A percentile compares a stretch with the other conserved stretches of the same genome.
phyloP scores from a whole-genome alignment of 35 echinoderm and acorn worm species.

The Stichopus chloronotus region DNA sequence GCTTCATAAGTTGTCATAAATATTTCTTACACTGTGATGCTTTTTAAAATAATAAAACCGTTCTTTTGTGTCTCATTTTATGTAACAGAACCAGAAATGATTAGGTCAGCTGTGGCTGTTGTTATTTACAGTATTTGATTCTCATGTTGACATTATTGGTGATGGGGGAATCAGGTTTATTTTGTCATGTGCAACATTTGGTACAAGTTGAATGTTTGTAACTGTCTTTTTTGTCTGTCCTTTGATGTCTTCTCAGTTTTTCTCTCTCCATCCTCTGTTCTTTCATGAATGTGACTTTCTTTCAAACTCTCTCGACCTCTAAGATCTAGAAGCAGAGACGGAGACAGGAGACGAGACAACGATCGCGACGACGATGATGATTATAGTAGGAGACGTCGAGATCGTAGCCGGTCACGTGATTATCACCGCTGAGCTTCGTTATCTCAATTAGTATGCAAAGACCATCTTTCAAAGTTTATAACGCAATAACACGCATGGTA shows the following conservation, averaged over 20 bases:
- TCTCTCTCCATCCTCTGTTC: slow-evolving; percentile 20
- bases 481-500: slow-evolving; percentile 30
- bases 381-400: slow-evolving; percentile 55
- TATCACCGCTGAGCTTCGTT: slow-evolving; percentile 55
- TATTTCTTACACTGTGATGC: too few species aligned
- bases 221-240: not conserved
- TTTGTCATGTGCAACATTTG: not conserved
- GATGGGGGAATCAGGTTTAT: too few species aligned
- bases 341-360: slow-evolving; percentile 59
- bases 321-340: slow-evolving; percentile 71
- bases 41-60: too few species aligned
- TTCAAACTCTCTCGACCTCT: slow-evolving; percentile 52
- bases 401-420: slow-evolving; percentile 78
- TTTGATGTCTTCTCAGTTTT: not conserved
- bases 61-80: too few species aligned
- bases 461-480: not conserved
- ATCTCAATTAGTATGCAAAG: slow-evolving; percentile 66
- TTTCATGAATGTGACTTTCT: slow-evolving; percentile 22
- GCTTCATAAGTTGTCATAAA: too few species aligned
- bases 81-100: too few species aligned
- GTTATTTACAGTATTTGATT: too few species aligned
- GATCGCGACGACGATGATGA: slow-evolving; percentile 64
- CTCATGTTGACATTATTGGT: too few species aligned
- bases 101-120: too few species aligned
- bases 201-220: not conserved